These are phyloP conservation scores for Sinocyclocheilus maitianheensis DNA, from an alignment of 2,113 vertebrate genomes.

Conservation along the genomic window DNA sequence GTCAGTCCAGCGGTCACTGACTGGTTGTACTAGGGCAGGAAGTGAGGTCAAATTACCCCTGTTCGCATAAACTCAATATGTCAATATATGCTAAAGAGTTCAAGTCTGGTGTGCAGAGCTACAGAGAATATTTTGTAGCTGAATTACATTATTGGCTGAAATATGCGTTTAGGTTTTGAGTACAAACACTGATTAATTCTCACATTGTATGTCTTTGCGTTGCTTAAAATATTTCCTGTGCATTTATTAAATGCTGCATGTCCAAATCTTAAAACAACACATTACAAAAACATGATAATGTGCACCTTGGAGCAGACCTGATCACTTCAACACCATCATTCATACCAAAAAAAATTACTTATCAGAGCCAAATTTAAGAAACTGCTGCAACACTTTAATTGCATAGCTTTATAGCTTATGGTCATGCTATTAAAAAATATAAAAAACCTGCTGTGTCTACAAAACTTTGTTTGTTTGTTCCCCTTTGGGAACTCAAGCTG, in stretches of 20 bases:
- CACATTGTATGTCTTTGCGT: neutral
- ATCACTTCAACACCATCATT: neutral
- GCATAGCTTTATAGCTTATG: neutral
- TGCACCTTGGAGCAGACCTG: neutral
- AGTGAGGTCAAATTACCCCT: conserved; percentile 18
- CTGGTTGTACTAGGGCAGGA: conserved; percentile 26
- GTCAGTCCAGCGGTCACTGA: conserved; percentile 22
- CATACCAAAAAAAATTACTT: neutral
- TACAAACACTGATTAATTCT: neutral
- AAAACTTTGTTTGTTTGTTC: no score
- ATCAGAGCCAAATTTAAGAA: neutral
- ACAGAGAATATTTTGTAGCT: neutral
- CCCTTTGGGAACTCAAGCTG: no score
- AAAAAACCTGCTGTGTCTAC: neutral
- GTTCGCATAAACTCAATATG: neutral
- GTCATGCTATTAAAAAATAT: neutral
- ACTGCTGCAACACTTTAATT: no score
- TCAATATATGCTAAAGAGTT: conserved; percentile 18
- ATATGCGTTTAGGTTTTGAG: neutral
- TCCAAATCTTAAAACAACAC: neutral
- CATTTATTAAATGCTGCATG: neutral
- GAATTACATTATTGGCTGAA: conserved; percentile 13
- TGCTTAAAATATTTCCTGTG: neutral
- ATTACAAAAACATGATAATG: neutral
- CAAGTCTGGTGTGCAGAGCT: neutral